These are phyloP conservation scores for Megastigmus dorsalis DNA, from an alignment of 2,888 invertebrate species.

Conservation along the genomic window DNA sequence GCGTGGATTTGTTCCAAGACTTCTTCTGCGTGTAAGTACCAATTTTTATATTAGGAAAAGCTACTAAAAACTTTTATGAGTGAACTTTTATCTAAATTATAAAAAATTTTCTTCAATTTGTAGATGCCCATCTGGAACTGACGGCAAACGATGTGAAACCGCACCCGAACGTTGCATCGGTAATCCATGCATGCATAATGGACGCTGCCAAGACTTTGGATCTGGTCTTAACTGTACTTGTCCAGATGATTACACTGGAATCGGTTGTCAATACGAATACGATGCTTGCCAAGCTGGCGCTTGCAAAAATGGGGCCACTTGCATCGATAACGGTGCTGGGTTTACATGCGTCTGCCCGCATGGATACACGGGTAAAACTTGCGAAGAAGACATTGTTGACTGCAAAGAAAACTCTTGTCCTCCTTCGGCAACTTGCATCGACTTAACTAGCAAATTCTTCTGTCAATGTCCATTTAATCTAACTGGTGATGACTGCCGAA, in stretches of 20 bases:
- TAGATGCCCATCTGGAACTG: constrained; percentile 94
- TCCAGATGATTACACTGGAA: constrained; percentile 87
- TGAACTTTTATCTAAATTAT: not conserved
- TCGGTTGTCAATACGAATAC: constrained; percentile 95
- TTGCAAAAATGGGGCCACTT: constrained; percentile 95
- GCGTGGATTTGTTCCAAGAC: constrained; percentile 94
- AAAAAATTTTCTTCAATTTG: constrained; percentile 7
- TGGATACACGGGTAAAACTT: constrained; percentile 87
- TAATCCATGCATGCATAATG: constrained; percentile 94
- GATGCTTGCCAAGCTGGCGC: constrained; percentile 92
- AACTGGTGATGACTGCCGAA: constrained; percentile 96
- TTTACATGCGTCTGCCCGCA: constrained; percentile 91
- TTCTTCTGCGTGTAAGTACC: constrained; percentile 91
- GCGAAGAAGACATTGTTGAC: constrained; percentile 92
- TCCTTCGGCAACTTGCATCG: constrained; percentile 93
- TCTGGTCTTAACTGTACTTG: constrained; percentile 96
- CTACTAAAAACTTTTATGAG: not conserved
- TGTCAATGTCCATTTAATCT: constrained; percentile 98
- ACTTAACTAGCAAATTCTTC: constrained; percentile 91
- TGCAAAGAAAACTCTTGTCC: constrained; percentile 96
- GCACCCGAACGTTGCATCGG: constrained; percentile 96
- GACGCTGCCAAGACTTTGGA: constrained; percentile 96
- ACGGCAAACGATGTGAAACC: constrained; percentile 97
- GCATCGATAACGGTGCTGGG: constrained; percentile 88
- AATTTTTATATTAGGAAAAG: not conserved